Base-by-base conservation (phyloP, 2,888 invertebrate genomes). In the Trichacis sp. region DNA sequence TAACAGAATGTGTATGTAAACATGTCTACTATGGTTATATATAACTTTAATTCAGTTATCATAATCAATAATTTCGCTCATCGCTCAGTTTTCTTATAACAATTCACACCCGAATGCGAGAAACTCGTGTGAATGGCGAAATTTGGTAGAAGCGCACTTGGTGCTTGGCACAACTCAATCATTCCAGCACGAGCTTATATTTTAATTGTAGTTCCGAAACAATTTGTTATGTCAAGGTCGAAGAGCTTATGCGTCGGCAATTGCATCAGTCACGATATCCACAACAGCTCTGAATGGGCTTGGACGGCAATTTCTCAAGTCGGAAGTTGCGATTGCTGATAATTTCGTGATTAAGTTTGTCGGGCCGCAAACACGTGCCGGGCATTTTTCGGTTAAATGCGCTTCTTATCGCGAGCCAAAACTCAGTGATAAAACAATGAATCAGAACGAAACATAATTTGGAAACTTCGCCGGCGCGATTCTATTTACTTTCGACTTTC, bases 211-310 rank as follows among this genome's bases (percentile, higher is more conserved):
- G 81, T 84, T 83, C 68, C 83, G 75, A 84, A 84, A 83, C 84
- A 83, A 84, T 82, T 83, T 80, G 82, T 84, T 81, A 75, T 84
- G 84, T 84, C 84, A 84, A 84, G 84, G 84, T 78, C 81, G 77
- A 73, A 74, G 72, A 77, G 76, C 77, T 78, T 75, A 75, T 73
- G 73, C 64, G 60, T 64, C 75, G 76, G 77, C 78, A 79, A 84
- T 84, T 83, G 78, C 83, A 81, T 81, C 75, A 73, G 82, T 83
- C 84, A 84, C 83, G 84, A 82, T 80, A 83, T 81, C 83, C 78
- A 78, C 81, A 81, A 81, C 78, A 81, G 77, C 76, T 42, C 30
- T 79, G 77, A 78, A 78, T 79, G 73, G 72, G 72, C 70, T 71
- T 71, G 60, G 56, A 53, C 63, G 55, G 62, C 45, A 72, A 76